Evolutionary conservation across 2,888 invertebrate species (phyloP), one percentile per base, ranked within the genome.

Genomic region (Tholera decimalis): DNA sequence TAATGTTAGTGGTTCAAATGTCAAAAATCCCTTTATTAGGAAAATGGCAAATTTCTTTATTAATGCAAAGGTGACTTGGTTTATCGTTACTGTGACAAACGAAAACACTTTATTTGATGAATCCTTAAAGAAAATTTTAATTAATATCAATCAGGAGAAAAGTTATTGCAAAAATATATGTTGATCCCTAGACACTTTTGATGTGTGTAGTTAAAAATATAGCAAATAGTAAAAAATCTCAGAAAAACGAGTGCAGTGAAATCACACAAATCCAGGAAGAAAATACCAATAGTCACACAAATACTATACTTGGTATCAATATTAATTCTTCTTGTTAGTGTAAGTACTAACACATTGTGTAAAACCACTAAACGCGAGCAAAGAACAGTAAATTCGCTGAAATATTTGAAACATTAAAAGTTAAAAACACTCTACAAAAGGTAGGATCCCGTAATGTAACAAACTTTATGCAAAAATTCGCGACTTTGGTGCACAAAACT

Each of bases 401-500:
- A 57, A 67, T 67, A 82, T 73, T 59, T 69, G 54, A 35, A 55
- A 59, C 58, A 66, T 64, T 57, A 47, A 69, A 62, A 58, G 59
- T 65, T 63, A 56, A 67, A 78, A 73, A 75, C 76, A 61, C 73
- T 79, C 62, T 28, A 82, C 75, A 78, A 80, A 83, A 75, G 43
- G 57, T 64, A 58, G 56, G 70, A 73, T 83, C 64, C 62, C 72
- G 57, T 73, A 82, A 82, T 51, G 61, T 81, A 58, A 51, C 71
- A 68, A 85, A 85, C 63, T 86, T 82, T 80, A 85, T 84, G 85
- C 78, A 86, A 77, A 80, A 82, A 66, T 59, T 63, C 54, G 15
- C 71, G 69, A 77, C 55, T 67, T 54, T 54, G 28, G 54, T 69
- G 67, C 66, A 64, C 69, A 64, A 68, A 77, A 75, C 69, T 77